Base-by-base conservation (phyloP, 1,140 invertebrate species). In the Drosophila mayri region DNA sequence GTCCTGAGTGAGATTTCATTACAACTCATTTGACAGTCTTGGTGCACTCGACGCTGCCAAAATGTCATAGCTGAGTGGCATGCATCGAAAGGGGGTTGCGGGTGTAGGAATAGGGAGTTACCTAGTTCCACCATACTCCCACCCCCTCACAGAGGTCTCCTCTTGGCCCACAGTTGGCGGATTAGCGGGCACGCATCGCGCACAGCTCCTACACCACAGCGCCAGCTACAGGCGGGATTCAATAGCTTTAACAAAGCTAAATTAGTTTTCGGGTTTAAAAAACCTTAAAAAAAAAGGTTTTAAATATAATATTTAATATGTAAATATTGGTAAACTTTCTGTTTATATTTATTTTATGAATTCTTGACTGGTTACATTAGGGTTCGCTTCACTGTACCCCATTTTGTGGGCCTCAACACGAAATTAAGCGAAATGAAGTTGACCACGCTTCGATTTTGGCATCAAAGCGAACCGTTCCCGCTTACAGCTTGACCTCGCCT, bases 11-110 rank as follows among this genome's bases (percentile, higher is more conserved):
- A 90, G 81, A 90, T 90, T 90, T 90, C 85, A 90, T 90, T 90
- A 90, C 85, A 90, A 90, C 85, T 90, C 85, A 90, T 90, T 90
- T 90, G 85, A 90, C 85, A 90, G 85, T 90, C 85, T 90, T 90
- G 85, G 85, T 90, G 85, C 85, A 90, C 74, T 90, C 86, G 81
- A 80, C 81, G 85, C 85, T 88, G 85, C 85, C 85, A 85, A 90
- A 88, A 90, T 90, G 85, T 90, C 85, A 88, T 88, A 80, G 80
- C 84, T 88, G 83, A 86, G 84, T 86, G 83, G 84, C 83, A 88
- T 84, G 74, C 49, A 76, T 59, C 74, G 71, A 65, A 76, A 76
- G 50, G 70, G 62, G 72, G 57, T 18, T 16, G 71, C 30, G n/a
- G 41, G 43, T 57, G 25, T 62, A 25, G 46, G 20, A 49, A n/a